Evolutionary conservation across 2,113 vertebrate species (phyloP).

Genomic region (Myanophis thanlyinensis): DNA sequence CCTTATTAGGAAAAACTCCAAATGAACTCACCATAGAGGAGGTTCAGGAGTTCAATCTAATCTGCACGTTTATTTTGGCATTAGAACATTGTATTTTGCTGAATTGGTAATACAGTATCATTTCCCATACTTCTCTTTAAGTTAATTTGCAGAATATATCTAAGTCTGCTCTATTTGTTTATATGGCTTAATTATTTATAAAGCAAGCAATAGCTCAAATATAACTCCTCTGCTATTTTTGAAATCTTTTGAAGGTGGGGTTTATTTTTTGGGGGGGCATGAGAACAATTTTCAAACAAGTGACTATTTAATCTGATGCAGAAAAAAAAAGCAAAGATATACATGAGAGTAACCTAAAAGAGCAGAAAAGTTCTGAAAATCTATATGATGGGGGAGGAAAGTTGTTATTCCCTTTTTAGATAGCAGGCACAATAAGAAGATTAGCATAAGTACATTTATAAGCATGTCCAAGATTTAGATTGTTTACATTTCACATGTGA

Average conservation of each 20-base stretch:
- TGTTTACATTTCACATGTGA: background rate
- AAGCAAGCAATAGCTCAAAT: background rate
- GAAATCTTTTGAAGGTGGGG: background rate
- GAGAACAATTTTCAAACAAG: background rate
- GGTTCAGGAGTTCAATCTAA: background rate
- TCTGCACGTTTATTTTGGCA: background rate
- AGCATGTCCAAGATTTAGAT: background rate
- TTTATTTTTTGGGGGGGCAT: background rate
- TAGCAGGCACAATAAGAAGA: background rate
- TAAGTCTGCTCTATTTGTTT: background rate
- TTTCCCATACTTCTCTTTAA: background rate
- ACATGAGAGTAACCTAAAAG: background rate
- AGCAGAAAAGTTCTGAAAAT: background rate
- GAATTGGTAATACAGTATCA: rapidly evolving
- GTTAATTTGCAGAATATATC: background rate
- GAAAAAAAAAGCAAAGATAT: background rate
- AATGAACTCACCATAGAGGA: background rate
- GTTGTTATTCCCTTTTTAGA: background rate
- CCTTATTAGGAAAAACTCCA: background rate
- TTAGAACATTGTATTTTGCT: background rate
- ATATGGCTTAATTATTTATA: background rate
- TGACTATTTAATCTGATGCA: background rate
- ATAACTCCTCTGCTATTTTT: background rate
- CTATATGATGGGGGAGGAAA: background rate
- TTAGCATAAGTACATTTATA: background rate